Conservation (phyloP, 2,797 vertebrate genomes). For the Aselliscus stoliczkanus region DNA sequence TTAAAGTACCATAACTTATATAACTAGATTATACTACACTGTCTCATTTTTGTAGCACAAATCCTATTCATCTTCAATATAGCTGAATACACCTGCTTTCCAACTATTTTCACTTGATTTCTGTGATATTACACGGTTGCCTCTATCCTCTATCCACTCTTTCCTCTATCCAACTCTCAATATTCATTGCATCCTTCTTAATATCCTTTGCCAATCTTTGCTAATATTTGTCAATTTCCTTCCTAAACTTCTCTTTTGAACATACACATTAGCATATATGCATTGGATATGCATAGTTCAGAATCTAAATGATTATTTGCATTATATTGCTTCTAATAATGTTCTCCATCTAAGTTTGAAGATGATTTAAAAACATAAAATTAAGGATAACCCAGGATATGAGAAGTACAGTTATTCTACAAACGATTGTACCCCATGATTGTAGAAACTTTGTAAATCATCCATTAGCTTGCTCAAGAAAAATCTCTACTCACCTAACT, state of each 20-base stretch:
- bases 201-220: neutral
- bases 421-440: neutral
- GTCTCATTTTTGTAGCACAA: neutral
- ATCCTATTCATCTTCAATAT: neutral
- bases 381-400: neutral
- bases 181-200: neutral
- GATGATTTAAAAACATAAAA: neutral
- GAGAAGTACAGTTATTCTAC: neutral
- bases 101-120: neutral
- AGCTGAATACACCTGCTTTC: neutral
- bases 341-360: neutral
- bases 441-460: neutral
- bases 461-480: neutral
- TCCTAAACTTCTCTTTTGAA: neutral
- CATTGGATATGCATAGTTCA: neutral
- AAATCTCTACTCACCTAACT: conserved; percentile 84
- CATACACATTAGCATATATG: neutral
- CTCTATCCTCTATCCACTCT: too few relatives aligned
- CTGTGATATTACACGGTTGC: neutral
- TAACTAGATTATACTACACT: neutral
- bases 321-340: neutral
- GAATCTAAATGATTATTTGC: neutral
- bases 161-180: neutral
- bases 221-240: neutral
- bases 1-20: neutral